Evolutionary conservation across 2,113 vertebrate genomes (phyloP), one percentile per base, ranked within the genome.

Genomic region (Turdus rufiventris): DNA sequence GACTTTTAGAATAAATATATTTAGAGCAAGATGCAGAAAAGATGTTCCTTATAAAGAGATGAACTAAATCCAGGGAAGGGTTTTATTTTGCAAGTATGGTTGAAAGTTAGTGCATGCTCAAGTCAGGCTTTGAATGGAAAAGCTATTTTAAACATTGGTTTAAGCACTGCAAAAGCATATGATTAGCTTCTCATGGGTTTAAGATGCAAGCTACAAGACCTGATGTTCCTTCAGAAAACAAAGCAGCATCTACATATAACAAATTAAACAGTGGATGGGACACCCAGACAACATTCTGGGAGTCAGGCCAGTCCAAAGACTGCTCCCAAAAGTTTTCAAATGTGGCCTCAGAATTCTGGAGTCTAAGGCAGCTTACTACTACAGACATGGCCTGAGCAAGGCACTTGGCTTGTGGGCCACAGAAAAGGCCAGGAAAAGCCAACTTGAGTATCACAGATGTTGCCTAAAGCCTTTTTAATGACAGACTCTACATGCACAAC

Each of bases 91-190:
- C 20, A 75, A 87, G 26, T 43, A 78, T 25, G 14, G 62, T 3
- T 85, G 24, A 65, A 73, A 85, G 53, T 36, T 21, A 84, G 89
- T 33, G 57, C 58, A 65, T 78, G 84, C 15, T 79, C 50, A 79
- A 89, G 62, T 58, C 66, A 70, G 77, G 66, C 54, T 89, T 75
- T 5, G 13, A 76, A 89, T 28, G 66, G 77, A 91, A 94, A 94
- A 77, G 61, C 42, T 92, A 85, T 94, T 95, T 91, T 88, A 75
- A 85, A 82, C 62, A 45, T 7, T 79, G 77, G 77, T 75, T 95
- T 93, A 85, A 89, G 78, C 36, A 67, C 33, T 93, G 81, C 68
- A 89, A 57, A 93, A 96, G 88, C 85, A 87, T 92, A 84, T 91
- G 89, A 95, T 92, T 94, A 96, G 51, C 56, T 89, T 71, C 71